Evolutionary conservation across 35 echinoderm and acorn worm species (phyloP).

Genomic region (Patiria miniata): DNA sequence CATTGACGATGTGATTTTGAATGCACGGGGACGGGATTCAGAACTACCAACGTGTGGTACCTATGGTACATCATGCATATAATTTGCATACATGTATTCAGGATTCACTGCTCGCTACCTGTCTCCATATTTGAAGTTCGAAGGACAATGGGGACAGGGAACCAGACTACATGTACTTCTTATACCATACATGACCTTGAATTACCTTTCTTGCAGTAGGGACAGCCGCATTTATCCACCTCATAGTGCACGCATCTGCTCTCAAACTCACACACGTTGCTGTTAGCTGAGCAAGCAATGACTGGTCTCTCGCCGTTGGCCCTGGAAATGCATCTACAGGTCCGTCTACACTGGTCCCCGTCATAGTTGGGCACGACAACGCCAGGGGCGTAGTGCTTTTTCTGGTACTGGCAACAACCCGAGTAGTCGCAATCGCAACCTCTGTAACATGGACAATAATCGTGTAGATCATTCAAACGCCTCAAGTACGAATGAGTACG

Average conservation of each 20-base stretch:
- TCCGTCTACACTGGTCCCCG: neutral
- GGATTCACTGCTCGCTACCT: too few relatives aligned
- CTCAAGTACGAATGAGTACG: too few relatives aligned
- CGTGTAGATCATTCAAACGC: too few relatives aligned
- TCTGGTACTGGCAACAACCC: neutral
- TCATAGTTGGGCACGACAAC: neutral
- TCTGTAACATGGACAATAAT: neutral
- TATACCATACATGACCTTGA: too few relatives aligned
- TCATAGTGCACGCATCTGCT: slow-evolving; percentile 23
- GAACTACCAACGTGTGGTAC: too few relatives aligned
- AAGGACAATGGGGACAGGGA: too few relatives aligned
- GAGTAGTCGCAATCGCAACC: slow-evolving; percentile 6
- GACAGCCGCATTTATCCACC: neutral
- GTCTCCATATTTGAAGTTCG: too few relatives aligned
- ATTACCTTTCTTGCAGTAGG: neutral
- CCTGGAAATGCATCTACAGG: neutral
- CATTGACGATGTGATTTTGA: too few relatives aligned
- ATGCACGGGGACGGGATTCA: too few relatives aligned
- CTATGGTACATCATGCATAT: too few relatives aligned
- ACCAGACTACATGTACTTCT: too few relatives aligned
- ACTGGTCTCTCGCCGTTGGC: neutral
- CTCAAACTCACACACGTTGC: slow-evolving; percentile 18
- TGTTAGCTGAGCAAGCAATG: neutral
- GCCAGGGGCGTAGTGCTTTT: neutral
- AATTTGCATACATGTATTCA: too few relatives aligned